These are phyloP conservation scores for Anser cygnoides DNA, from an alignment of 2,113 vertebrate species.

Conservation along the genomic window DNA sequence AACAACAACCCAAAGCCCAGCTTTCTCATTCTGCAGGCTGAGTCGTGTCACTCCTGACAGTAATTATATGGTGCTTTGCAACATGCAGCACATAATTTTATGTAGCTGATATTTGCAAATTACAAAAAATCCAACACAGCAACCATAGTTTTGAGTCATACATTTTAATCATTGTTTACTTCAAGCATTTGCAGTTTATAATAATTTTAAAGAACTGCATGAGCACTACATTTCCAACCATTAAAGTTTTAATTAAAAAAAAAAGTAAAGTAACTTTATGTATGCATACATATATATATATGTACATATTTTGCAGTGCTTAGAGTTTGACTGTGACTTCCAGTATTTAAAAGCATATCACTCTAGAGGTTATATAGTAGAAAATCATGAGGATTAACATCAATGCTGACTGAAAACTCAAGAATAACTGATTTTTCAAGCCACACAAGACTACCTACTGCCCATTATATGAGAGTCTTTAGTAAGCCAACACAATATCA, in stretches of 20 bases:
- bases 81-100: neutral
- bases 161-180: constrained; percentile 34
- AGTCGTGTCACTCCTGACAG: constrained; percentile 3
- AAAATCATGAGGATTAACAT: neutral
- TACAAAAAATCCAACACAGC: neutral
- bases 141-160: neutral
- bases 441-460: neutral
- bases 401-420: neutral
- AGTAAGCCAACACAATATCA: neutral
- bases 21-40: neutral
- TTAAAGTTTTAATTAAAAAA: neutral
- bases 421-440: neutral
- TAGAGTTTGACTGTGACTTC: neutral
- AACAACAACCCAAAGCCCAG: neutral
- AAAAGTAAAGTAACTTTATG: neutral
- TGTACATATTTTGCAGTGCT: neutral
- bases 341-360: neutral
- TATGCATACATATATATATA: too few relatives aligned
- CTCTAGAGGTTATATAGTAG: neutral
- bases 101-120: neutral
- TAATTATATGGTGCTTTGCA: constrained; percentile 1
- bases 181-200: neutral
- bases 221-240: neutral
- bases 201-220: neutral
- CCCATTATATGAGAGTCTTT: neutral